Percentiles rank a stretch among this genome's conserved stretches.
These are phyloP conservation scores for Damaliscus lunatus DNA, from an alignment of 2,113 vertebrate species.

Conservation along the genomic window DNA sequence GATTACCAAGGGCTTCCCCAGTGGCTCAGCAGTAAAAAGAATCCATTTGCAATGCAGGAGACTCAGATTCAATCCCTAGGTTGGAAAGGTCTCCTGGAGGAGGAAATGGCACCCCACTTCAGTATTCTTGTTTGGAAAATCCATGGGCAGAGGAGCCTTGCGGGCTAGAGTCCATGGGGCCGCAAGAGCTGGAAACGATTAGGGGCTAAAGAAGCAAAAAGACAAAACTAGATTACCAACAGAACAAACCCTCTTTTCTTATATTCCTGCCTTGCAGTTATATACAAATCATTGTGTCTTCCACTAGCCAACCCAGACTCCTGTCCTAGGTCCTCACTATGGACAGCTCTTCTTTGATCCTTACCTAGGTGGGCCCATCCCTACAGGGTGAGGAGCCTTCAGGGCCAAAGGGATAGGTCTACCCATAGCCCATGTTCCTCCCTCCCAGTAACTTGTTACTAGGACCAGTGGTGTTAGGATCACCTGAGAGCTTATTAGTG, in stretches of 20 bases:
- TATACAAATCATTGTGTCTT: background rate
- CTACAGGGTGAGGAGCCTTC: background rate
- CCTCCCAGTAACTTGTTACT: background rate
- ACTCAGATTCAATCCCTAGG: background rate
- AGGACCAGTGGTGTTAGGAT: background rate
- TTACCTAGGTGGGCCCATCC: background rate
- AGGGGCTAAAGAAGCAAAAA: background rate
- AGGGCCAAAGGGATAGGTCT: background rate
- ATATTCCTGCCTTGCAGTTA: background rate
- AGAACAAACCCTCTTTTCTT: background rate
- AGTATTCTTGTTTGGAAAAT: background rate
- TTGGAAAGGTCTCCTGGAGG: background rate
- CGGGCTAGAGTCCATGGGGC: background rate
- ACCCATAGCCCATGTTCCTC: background rate
- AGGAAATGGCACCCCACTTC: background rate
- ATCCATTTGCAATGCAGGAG: background rate
- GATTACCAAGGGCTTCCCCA: background rate
- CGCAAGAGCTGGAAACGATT: background rate
- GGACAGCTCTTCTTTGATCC: background rate
- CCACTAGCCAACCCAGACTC: background rate
- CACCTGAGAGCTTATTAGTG: background rate
- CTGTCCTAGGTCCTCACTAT: background rate
- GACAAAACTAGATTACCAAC: background rate
- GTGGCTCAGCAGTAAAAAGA: background rate
- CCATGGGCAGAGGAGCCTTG: background rate